Evolutionary conservation across 2,888 invertebrate genomes (phyloP).

Genomic region (Gerris lacustris): DNA sequence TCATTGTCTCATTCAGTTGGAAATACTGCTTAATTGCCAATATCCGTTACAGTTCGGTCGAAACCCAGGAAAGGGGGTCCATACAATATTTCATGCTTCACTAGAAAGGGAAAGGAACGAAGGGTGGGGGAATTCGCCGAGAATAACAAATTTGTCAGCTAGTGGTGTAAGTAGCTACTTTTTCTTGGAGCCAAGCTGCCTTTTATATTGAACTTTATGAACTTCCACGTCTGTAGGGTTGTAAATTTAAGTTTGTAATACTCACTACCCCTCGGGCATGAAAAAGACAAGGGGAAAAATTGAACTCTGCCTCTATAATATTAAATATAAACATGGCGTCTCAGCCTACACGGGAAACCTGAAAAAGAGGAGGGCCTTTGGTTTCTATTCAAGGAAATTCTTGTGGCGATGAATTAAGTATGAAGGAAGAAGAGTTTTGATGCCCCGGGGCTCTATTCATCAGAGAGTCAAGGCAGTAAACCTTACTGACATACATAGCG

Average conservation of each 20-base stretch:
- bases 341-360: background rate
- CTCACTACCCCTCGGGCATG: background rate
- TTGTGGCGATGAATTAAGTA: background rate
- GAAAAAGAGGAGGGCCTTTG: background rate
- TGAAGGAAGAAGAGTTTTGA: background rate
- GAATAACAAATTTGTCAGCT: constrained; percentile 1
- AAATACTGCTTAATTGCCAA: no score
- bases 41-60: no score
- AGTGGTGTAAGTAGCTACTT: background rate
- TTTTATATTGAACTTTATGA: background rate
- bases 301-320: background rate
- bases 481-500: constrained; percentile 3
- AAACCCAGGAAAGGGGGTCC: no score
- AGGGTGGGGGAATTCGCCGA: background rate
- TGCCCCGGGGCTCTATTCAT: constrained; percentile 3
- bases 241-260: background rate
- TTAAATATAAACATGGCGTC: background rate
- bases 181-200: background rate
- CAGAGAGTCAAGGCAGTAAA: background rate
- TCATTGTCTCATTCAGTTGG: no score
- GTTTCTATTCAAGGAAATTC: background rate
- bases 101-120: background rate
- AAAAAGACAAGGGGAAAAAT: background rate
- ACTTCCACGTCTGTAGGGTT: background rate
- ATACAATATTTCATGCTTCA: no score